phyloP scores from a whole-genome alignment of 2,113 vertebrate species.

The Origma solitaria region DNA sequence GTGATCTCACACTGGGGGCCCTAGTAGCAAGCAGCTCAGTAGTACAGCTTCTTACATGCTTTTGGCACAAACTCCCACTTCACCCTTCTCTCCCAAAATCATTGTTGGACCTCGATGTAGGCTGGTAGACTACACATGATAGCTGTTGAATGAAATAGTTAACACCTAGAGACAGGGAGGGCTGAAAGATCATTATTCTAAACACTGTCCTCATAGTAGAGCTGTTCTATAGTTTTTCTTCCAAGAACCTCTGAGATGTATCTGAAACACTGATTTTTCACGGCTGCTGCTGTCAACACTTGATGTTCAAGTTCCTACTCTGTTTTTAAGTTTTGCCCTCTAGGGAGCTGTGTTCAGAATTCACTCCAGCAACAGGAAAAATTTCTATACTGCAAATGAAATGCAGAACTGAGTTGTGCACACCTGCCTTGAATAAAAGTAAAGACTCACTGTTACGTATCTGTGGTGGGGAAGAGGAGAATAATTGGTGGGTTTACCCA shows the following conservation, averaged over 20 bases:
- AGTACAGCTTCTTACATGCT: background rate
- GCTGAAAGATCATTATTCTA: background rate
- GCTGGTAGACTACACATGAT: fast-evolving
- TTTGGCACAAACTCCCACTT: background rate
- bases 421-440: background rate
- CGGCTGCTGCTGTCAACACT: background rate
- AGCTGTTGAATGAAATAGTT: background rate
- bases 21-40: background rate
- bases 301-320: background rate
- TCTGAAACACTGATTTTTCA: background rate
- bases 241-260: background rate
- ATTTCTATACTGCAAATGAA: background rate
- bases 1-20: fast-evolving
- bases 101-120: fast-evolving
- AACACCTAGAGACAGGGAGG: background rate
- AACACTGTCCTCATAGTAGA: background rate
- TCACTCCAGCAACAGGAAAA: background rate
- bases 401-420: background rate
- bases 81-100: background rate
- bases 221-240: background rate
- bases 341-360: background rate
- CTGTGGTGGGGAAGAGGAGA: background rate
- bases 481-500: background rate
- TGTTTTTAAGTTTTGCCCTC: background rate
- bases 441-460: background rate